These are phyloP conservation scores for Bombus pyrosoma DNA, from an alignment of 1,140 invertebrate species.

Conservation along the genomic window DNA sequence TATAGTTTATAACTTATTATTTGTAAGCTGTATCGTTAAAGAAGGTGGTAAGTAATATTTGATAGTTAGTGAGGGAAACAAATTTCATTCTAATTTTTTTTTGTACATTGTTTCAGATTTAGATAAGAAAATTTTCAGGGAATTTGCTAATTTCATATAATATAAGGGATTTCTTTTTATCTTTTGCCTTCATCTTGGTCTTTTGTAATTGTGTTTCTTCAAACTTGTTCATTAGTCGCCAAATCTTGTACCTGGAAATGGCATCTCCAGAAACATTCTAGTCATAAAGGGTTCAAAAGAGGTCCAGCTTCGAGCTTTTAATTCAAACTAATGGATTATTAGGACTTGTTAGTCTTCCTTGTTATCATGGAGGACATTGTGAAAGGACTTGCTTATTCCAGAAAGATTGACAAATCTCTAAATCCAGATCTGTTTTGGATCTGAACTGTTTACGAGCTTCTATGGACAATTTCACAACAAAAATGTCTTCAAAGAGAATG, in stretches of 20 bases:
- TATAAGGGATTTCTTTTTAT: neutral
- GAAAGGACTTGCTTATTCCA: neutral
- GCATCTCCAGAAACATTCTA: conserved; percentile 38
- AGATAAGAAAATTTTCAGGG: no score
- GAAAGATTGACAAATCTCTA: neutral
- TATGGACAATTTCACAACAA: neutral
- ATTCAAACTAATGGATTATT: neutral
- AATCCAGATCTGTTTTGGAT: neutral
- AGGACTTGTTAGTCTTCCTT: conserved; percentile 1
- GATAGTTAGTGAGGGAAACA: neutral
- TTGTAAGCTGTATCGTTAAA: neutral
- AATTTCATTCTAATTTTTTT: neutral
- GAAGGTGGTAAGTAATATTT: neutral
- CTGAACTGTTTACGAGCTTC: conserved; percentile 5
- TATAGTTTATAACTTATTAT: conserved; percentile 8
- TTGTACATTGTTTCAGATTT: neutral
- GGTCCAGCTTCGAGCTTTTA: neutral
- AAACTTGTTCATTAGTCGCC: neutral
- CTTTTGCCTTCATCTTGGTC: no score
- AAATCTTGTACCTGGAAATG: conserved; percentile 20
- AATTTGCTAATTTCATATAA: neutral
- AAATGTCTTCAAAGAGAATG: neutral
- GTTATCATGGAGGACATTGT: neutral
- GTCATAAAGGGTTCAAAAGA: conserved; percentile 33
- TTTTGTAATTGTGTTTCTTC: neutral